A percentile compares a stretch with the other conserved stretches of the same genome.
Evolutionary conservation across 2,113 vertebrate species (phyloP).

Genomic region (Chaetodon auriga): DNA sequence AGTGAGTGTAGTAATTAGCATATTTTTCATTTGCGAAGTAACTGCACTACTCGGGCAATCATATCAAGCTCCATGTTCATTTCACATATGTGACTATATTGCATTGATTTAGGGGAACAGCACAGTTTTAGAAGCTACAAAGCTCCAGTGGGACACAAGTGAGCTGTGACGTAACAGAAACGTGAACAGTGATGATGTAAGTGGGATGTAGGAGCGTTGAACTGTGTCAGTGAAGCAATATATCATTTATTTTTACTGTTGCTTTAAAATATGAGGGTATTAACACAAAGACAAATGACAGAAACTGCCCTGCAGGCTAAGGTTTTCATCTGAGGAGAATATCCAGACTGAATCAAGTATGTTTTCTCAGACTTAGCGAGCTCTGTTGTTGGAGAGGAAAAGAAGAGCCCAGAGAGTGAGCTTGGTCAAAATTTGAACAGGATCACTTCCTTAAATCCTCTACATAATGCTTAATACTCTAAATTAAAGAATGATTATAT

Average conservation of each 20-base stretch:
- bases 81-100: slow-evolving; percentile 46
- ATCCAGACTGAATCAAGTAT: not conserved
- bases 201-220: slow-evolving; percentile 6
- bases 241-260: slow-evolving; percentile 25
- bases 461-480: not conserved
- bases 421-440: not conserved
- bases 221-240: slow-evolving; percentile 27
- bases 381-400: slow-evolving; percentile 6
- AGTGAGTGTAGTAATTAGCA: slow-evolving; percentile 54
- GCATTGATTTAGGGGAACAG: slow-evolving; percentile 33
- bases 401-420: not conserved
- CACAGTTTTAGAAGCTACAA: slow-evolving; percentile 8
- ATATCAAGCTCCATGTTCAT: slow-evolving; percentile 43
- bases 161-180: slow-evolving; percentile 39
- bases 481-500: too few relatives aligned
- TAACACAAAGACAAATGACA: slow-evolving; percentile 14
- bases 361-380: slow-evolving; percentile 2
- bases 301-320: not conserved
- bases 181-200: slow-evolving; percentile 29
- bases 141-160: not conserved
- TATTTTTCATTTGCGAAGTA: slow-evolving; percentile 66
- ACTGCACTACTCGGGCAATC: slow-evolving; percentile 48
- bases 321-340: slow-evolving; percentile 12
- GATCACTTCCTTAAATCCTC: not conserved
- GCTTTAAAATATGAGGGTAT: slow-evolving; percentile 15